A percentile compares a stretch with the other conserved stretches of the same genome.
Evolutionary conservation across 2,113 vertebrate genomes (phyloP).

Genomic region (Puntigrus tetrazona): DNA sequence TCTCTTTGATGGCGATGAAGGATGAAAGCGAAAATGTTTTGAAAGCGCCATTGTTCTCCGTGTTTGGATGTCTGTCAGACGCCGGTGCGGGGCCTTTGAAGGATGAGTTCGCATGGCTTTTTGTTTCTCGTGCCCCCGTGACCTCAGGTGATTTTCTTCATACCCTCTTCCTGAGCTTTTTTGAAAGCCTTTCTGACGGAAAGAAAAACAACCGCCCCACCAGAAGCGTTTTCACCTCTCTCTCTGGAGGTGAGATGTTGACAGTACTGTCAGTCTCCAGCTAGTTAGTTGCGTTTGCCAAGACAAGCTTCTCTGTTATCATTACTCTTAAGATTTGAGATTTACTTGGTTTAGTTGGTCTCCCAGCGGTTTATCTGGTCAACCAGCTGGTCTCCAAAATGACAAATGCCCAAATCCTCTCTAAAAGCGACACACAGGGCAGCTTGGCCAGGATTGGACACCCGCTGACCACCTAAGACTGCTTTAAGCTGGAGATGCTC

Average conservation of each 20-base stretch:
- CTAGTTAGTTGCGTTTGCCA: neutral
- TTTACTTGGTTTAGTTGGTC: conserved; percentile 14
- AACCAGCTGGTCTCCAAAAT: neutral
- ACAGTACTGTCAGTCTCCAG: neutral
- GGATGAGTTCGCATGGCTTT: conserved; percentile 64
- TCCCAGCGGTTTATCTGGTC: neutral
- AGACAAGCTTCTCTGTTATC: neutral
- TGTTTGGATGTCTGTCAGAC: conserved; percentile 59
- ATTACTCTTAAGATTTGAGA: neutral
- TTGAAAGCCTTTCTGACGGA: conserved; percentile 45
- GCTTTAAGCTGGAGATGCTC: neutral
- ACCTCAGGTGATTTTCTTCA: conserved; percentile 55
- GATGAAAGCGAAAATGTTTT: conserved; percentile 66
- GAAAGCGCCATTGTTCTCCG: conserved; percentile 68
- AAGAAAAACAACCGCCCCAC: conserved; percentile 37
- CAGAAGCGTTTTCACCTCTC: neutral
- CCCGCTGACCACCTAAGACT: neutral
- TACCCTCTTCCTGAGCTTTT: conserved; percentile 62
- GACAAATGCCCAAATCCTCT: neutral
- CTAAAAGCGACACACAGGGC: neutral
- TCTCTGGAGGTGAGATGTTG: neutral
- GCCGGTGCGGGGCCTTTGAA: conserved; percentile 48
- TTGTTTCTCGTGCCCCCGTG: conserved; percentile 69
- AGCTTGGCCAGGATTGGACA: neutral
- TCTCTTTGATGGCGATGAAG: conserved; percentile 46